Percentiles rank a stretch among this genome's conserved stretches.
phyloP scores from a whole-genome alignment of 2,797 vertebrate species.

The Gambelia wislizenii region DNA sequence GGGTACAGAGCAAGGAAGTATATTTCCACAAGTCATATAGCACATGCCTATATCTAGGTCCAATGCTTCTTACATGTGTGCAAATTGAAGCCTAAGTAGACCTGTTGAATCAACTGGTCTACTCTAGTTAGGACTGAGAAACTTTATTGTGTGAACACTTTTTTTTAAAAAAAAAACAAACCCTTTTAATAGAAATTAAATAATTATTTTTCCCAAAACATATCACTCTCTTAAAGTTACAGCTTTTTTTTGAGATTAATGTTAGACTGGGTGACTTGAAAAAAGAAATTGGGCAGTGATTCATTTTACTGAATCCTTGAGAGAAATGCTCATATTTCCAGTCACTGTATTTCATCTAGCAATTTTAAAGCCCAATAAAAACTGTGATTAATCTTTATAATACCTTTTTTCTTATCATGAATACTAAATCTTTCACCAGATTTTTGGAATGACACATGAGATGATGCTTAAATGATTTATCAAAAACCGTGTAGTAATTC shows the following conservation, averaged over 20 bases:
- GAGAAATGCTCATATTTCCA: not conserved
- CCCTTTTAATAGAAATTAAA: not conserved
- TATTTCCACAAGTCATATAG: too few relatives aligned
- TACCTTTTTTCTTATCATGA: not conserved
- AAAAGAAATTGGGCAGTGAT: not conserved
- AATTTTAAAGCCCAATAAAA: conserved; percentile 27
- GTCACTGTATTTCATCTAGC: not conserved
- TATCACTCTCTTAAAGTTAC: not conserved
- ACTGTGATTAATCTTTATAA: not conserved
- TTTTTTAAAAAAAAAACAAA: not conserved
- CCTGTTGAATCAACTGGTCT: too few relatives aligned
- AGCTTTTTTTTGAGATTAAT: not conserved
- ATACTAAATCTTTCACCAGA: not conserved
- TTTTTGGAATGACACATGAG: not conserved
- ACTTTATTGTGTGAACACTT: not conserved
- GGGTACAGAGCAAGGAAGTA: too few relatives aligned
- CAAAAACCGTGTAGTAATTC: not conserved
- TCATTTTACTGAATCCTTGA: conserved; percentile 10
- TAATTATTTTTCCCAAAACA: not conserved
- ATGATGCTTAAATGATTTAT: not conserved
- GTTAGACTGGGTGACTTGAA: conserved; percentile 1
- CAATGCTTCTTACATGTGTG: not conserved
- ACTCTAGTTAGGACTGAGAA: not conserved
- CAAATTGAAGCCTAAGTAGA: not conserved
- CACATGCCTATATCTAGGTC: too few relatives aligned